Evolutionary conservation across 2,797 vertebrate genomes (phyloP).

Genomic region (Adrianichthys oophorus): DNA sequence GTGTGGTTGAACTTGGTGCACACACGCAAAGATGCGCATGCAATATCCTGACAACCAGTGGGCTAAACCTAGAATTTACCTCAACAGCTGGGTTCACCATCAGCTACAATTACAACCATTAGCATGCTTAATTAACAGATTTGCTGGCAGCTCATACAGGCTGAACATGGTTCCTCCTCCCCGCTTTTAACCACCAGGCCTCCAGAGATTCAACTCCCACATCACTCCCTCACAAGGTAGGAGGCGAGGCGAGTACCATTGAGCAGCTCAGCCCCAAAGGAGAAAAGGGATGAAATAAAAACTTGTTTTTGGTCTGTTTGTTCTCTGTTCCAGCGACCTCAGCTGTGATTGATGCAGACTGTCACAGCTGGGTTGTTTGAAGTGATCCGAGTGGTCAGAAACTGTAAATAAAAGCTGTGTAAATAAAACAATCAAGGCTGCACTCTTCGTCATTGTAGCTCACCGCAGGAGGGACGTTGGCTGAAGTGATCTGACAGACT

Average conservation of each 20-base stretch:
- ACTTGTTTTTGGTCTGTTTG: conserved; percentile 8
- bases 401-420: conserved; percentile 55
- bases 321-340: conserved; percentile 36
- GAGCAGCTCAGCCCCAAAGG: conserved; percentile 13
- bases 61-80: conserved; percentile 79
- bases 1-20: conserved; percentile 23
- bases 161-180: conserved; percentile 48
- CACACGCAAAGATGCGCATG: conserved; percentile 37
- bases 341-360: conserved; percentile 34
- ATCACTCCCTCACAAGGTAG: conserved; percentile 55
- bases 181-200: conserved; percentile 59
- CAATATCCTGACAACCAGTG: conserved; percentile 67
- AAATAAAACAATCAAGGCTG: conserved; percentile 59
- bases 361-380: conserved; percentile 35
- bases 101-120: conserved; percentile 76
- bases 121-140: conserved; percentile 83
- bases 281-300: conserved; percentile 24
- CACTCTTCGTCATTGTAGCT: conserved; percentile 34
- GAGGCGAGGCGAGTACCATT: conserved; percentile 15
- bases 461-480: conserved; percentile 29
- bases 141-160: conserved; percentile 75
- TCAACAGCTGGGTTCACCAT: conserved; percentile 80
- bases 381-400: conserved; percentile 30
- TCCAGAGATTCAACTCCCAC: conserved; percentile 64
- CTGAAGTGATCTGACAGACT: conserved; percentile 36